phyloP scores from a whole-genome alignment of 2,888 invertebrate genomes.

The Cryptocheilus praepositus region DNA sequence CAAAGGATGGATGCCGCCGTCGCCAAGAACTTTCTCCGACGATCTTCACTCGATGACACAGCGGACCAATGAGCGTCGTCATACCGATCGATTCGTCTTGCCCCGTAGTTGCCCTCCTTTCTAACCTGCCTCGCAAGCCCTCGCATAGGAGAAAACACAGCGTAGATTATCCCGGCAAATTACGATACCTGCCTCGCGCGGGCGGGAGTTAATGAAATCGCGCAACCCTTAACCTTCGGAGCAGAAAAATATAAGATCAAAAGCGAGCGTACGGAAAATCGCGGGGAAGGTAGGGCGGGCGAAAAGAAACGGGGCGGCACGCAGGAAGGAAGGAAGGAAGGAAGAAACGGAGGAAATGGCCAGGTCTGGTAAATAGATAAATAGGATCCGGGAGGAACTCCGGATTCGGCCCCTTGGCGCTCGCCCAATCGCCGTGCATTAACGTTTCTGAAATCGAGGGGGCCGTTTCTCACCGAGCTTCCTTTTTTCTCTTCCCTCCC shows the following conservation, averaged over 20 bases:
- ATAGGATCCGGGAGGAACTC: slow-evolving; percentile 47
- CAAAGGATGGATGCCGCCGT: slow-evolving; percentile 16
- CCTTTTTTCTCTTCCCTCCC: slow-evolving; percentile 1
- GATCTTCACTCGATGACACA: slow-evolving; percentile 46
- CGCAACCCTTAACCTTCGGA: too few relatives aligned
- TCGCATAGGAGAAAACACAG: slow-evolving; percentile 8
- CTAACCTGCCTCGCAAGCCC: slow-evolving; percentile 14
- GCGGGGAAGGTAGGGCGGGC: neutral
- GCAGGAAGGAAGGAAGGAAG: slow-evolving; percentile 13
- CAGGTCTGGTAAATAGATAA: slow-evolving; percentile 58
- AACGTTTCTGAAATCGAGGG: slow-evolving; percentile 51
- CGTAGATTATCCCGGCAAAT: slow-evolving; percentile 38
- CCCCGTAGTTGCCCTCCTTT: slow-evolving; percentile 11
- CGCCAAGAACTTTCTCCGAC: neutral
- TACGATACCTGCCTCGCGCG: slow-evolving; percentile 31
- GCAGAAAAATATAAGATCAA: neutral
- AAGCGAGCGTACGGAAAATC: neutral
- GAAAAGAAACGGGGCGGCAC: slow-evolving; percentile 1
- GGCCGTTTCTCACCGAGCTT: slow-evolving; percentile 44
- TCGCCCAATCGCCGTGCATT: slow-evolving; percentile 54
- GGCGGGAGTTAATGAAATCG: slow-evolving; percentile 37
- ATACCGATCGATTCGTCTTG: slow-evolving; percentile 19
- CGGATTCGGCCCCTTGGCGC: slow-evolving; percentile 41
- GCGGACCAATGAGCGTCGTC: slow-evolving; percentile 12
- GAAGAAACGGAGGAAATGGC: slow-evolving; percentile 17